Conservation (phyloP, 2,888 invertebrate species). For the Trachelus iudaicus region DNA sequence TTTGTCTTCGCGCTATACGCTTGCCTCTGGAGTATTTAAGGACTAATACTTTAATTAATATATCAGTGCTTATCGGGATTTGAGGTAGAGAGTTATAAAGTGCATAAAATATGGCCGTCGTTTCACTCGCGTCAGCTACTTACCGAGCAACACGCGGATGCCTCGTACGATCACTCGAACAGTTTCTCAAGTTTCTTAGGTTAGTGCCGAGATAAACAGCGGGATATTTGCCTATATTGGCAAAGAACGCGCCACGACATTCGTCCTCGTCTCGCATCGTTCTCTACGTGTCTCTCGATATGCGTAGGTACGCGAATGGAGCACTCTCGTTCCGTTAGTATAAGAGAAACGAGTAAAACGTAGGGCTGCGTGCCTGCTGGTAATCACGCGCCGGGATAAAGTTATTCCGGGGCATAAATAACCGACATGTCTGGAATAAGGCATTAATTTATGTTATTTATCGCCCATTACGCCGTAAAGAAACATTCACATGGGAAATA, state of each 20-base stretch:
- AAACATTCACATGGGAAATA: slow-evolving; percentile 64
- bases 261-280: neutral
- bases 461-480: slow-evolving; percentile 64
- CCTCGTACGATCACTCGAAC: neutral
- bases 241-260: neutral
- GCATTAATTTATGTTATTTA: slow-evolving; percentile 66
- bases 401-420: slow-evolving; percentile 64
- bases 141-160: neutral
- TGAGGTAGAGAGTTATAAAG: neutral
- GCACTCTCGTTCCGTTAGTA: neutral
- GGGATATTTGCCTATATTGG: neutral
- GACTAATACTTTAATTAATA: neutral
- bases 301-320: neutral
- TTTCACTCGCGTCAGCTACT: neutral
- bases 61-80: neutral
- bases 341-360: slow-evolving; percentile 23
- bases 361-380: slow-evolving; percentile 61
- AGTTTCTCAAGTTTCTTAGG: neutral
- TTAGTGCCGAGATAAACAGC: neutral
- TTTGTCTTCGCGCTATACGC: neutral
- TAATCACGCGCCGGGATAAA: slow-evolving; percentile 64
- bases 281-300: neutral
- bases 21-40: neutral
- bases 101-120: neutral
- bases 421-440: slow-evolving; percentile 63